Conservation (phyloP, 2,113 vertebrate genomes). For the Antennarius striatus region DNA sequence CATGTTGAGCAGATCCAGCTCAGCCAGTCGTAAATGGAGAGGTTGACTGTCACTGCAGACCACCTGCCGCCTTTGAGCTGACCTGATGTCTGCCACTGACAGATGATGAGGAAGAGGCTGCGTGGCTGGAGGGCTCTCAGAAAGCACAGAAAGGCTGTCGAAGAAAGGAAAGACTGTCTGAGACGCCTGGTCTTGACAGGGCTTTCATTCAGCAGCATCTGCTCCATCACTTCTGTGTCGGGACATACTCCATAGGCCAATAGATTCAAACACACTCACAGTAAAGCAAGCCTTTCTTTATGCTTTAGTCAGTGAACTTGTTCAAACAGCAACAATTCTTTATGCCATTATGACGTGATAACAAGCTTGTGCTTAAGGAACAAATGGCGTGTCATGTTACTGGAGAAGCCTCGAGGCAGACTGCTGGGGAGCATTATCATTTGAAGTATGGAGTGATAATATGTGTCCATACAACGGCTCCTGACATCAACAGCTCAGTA, state of each 20-base stretch:
- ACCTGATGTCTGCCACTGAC: slow-evolving; percentile 61
- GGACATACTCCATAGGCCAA: slow-evolving; percentile 42
- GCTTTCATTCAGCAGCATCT: slow-evolving; percentile 66
- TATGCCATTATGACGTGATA: slow-evolving; percentile 18
- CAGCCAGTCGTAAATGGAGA: slow-evolving; percentile 26
- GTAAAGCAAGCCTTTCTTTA: slow-evolving; percentile 61
- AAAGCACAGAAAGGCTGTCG: slow-evolving; percentile 35
- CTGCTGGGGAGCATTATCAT: too few species aligned
- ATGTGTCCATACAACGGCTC: too few species aligned
- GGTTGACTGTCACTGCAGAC: slow-evolving; percentile 45
- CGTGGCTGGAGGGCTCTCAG: slow-evolving; percentile 56
- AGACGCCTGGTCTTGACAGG: slow-evolving; percentile 59
- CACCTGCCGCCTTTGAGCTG: slow-evolving; percentile 61
- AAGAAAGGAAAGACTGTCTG: slow-evolving; percentile 69
- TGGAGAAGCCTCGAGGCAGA: too few species aligned
- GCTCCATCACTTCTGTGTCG: slow-evolving; percentile 38
- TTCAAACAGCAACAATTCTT: slow-evolving; percentile 35
- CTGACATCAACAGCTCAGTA: too few species aligned
- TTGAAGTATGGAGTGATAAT: too few species aligned
- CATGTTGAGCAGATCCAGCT: slow-evolving; percentile 17
- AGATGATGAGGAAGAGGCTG: slow-evolving; percentile 65
- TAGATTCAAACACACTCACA: slow-evolving; percentile 38
- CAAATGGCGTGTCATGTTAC: slow-evolving; percentile 22
- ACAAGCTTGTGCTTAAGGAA: slow-evolving; percentile 13
- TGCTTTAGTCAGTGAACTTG: slow-evolving; percentile 45